Evolutionary conservation across 2,888 invertebrate species (phyloP).

Genomic region (Dicyrtoma fusca): DNA sequence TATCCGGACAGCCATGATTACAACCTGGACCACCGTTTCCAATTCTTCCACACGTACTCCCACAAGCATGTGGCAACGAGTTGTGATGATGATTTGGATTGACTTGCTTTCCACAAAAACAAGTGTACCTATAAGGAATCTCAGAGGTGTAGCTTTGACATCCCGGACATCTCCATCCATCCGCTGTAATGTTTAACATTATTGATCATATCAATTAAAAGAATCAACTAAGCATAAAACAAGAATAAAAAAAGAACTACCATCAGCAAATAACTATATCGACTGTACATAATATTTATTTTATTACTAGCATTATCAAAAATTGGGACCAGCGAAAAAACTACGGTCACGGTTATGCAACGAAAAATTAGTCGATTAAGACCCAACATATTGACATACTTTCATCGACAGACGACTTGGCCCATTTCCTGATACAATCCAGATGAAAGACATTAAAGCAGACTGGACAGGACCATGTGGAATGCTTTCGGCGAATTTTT

Average conservation of each 20-base stretch:
- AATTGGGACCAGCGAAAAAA: no score
- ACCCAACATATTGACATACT: background rate
- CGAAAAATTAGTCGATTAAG: no score
- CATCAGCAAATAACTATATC: background rate
- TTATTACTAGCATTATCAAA: background rate
- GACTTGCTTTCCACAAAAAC: slow-evolving; percentile 83
- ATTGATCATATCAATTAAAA: no score
- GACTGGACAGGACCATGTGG: slow-evolving; percentile 87
- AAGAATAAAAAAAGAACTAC: slow-evolving; percentile 19
- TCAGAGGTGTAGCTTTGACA: slow-evolving; percentile 80
- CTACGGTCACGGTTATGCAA: no score
- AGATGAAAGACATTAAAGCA: slow-evolving; percentile 94
- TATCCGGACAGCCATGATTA: slow-evolving; percentile 71
- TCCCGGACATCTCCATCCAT: slow-evolving; percentile 94
- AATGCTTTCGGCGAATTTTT: slow-evolving; percentile 74
- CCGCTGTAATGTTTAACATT: no score
- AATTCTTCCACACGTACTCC: slow-evolving; percentile 75
- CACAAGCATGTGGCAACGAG: slow-evolving; percentile 88
- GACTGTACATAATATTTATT: background rate
- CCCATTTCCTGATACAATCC: slow-evolving; percentile 89
- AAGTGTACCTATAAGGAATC: slow-evolving; percentile 79
- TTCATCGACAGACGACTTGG: slow-evolving; percentile 68
- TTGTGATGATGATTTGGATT: slow-evolving; percentile 73
- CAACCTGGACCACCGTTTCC: slow-evolving; percentile 63
- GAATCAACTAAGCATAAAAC: no score